phyloP scores from a whole-genome alignment of 2,797 vertebrate species.

The Sebastes iracundus region DNA sequence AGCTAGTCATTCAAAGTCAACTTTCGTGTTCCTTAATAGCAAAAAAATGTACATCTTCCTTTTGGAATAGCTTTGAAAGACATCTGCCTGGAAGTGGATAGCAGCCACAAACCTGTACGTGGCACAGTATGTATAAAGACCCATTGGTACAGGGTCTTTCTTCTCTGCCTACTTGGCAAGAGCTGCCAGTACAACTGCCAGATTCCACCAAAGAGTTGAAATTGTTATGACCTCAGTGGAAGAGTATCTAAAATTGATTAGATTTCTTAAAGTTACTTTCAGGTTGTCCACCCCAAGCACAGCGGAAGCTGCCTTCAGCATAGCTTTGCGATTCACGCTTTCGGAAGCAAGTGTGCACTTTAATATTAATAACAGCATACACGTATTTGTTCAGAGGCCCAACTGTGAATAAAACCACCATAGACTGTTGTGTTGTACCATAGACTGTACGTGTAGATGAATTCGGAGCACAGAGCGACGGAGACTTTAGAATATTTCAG shows the following conservation, averaged over 20 bases:
- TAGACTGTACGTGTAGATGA: neutral
- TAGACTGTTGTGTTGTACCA: neutral
- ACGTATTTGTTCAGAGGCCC: neutral
- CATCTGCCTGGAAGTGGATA: neutral
- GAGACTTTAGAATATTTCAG: conserved; percentile 47
- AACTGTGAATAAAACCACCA: neutral
- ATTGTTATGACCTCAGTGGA: neutral
- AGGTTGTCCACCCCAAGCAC: neutral
- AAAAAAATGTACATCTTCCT: neutral
- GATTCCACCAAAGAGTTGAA: neutral
- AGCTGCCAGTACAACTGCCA: neutral
- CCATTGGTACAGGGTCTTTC: neutral
- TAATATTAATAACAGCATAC: neutral
- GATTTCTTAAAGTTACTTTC: neutral
- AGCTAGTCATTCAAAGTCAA: neutral
- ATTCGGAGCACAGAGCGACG: neutral
- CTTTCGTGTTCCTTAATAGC: neutral
- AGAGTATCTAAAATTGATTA: neutral
- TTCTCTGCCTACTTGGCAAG: neutral
- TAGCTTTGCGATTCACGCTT: neutral
- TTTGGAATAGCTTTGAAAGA: neutral
- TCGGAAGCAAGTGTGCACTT: neutral
- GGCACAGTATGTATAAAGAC: neutral
- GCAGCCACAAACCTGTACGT: neutral
- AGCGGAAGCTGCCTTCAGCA: neutral